Conservation (phyloP, 2,113 vertebrate genomes). For the Eubucco bourcierii region DNA sequence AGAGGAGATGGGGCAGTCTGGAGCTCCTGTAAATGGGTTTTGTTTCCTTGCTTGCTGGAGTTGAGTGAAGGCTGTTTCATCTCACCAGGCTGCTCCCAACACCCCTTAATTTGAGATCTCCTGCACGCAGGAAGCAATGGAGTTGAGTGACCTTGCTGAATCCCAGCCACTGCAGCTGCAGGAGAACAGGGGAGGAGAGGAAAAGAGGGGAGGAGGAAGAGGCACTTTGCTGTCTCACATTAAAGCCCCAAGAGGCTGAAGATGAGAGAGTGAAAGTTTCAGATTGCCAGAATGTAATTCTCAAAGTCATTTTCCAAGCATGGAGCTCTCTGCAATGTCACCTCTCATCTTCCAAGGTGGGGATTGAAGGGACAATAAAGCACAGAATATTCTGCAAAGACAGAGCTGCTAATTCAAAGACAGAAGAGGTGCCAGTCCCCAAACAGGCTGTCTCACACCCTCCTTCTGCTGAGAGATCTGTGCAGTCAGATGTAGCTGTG, state of each 20-base stretch:
- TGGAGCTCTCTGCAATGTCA: slow-evolving; percentile 40
- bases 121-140: slow-evolving; percentile 43
- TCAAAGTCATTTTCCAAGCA: slow-evolving; percentile 68
- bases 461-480: background rate
- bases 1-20: background rate
- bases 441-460: background rate
- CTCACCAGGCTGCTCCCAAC: slow-evolving; percentile 43
- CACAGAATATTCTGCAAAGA: slow-evolving; percentile 24
- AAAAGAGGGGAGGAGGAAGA: slow-evolving; percentile 56
- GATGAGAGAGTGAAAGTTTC: slow-evolving; percentile 62
- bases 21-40: background rate
- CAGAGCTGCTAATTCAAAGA: slow-evolving; percentile 40
- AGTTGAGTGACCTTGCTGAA: slow-evolving; percentile 63
- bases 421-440: background rate
- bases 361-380: slow-evolving; percentile 41
- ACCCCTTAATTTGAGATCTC: slow-evolving; percentile 62
- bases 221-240: slow-evolving; percentile 66
- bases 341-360: slow-evolving; percentile 64
- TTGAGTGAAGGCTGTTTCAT: slow-evolving; percentile 37
- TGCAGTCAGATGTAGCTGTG: background rate
- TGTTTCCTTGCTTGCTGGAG: background rate
- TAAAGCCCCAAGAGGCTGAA: slow-evolving; percentile 67
- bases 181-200: slow-evolving; percentile 32
- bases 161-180: background rate
- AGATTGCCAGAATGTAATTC: slow-evolving; percentile 51